phyloP scores from a whole-genome alignment of 2,888 invertebrate genomes.

The Yponomeuta evonymella region DNA sequence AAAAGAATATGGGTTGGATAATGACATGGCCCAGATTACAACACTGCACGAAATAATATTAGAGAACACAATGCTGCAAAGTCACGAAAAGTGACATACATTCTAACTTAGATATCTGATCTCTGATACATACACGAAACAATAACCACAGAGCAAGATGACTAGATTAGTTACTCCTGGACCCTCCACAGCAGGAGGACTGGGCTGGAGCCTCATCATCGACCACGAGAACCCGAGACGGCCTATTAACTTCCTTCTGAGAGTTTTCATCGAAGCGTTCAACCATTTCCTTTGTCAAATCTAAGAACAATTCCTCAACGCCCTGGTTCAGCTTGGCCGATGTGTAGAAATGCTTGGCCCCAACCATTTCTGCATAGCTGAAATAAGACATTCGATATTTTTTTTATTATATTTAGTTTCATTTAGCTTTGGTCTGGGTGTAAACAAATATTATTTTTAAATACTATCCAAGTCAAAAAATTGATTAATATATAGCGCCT shows the following conservation, averaged over 20 bases:
- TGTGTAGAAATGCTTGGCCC: slow-evolving; percentile 93
- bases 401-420: too few species aligned
- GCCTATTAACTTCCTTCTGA: slow-evolving; percentile 39
- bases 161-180: slow-evolving; percentile 35
- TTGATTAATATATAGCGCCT: too few species aligned
- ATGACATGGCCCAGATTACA: too few species aligned
- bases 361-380: slow-evolving; percentile 93
- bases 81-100: background rate
- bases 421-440: too few species aligned
- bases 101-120: background rate
- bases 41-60: too few species aligned
- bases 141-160: background rate
- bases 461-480: too few species aligned
- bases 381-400: slow-evolving; percentile 32
- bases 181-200: slow-evolving; percentile 54
- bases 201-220: slow-evolving; percentile 57
- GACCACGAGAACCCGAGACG: slow-evolving; percentile 57
- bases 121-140: background rate
- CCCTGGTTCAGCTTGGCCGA: slow-evolving; percentile 95
- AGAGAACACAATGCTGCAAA: too few species aligned
- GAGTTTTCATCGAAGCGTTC: slow-evolving; percentile 46
- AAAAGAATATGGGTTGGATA: background rate
- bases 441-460: too few species aligned
- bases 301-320: slow-evolving; percentile 92
- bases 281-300: slow-evolving; percentile 87